Percentiles rank a stretch among this genome's conserved stretches.
phyloP scores from a whole-genome alignment of 2,888 invertebrate genomes.

The Arenicola marina region DNA sequence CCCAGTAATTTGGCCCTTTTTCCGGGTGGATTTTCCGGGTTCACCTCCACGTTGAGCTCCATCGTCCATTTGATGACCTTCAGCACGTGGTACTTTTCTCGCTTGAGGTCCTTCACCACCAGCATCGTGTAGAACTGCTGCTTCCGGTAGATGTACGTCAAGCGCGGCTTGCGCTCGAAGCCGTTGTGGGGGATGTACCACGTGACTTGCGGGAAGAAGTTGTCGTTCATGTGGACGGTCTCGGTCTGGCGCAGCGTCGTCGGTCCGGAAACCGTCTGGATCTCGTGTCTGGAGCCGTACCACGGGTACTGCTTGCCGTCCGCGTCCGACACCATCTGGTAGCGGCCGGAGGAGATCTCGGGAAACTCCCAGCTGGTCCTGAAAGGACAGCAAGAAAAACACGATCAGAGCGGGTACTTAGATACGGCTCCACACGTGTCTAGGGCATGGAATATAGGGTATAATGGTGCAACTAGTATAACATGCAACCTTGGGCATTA shows the following conservation, averaged over 20 bases:
- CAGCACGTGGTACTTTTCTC: conserved; percentile 53
- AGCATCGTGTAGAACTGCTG: conserved; percentile 61
- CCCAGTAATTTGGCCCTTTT: conserved; percentile 44
- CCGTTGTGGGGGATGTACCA: conserved; percentile 58
- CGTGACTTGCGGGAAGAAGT: conserved; percentile 60
- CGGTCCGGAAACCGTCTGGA: conserved; percentile 54
- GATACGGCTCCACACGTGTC: too few species aligned
- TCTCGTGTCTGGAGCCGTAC: conserved; percentile 58
- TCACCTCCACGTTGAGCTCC: conserved; percentile 55
- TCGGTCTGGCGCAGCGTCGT: conserved; percentile 47
- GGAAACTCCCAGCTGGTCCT: conserved; percentile 62
- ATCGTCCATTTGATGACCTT: conserved; percentile 55
- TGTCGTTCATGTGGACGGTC: conserved; percentile 59
- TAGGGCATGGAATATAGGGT: too few species aligned
- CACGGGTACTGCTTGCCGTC: conserved; percentile 61
- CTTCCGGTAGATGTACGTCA: conserved; percentile 56
- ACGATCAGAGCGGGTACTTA: too few species aligned
- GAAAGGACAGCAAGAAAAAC: conserved; percentile 12
- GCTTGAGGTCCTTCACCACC: conserved; percentile 56
- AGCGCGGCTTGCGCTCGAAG: conserved; percentile 50
- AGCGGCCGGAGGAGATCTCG: conserved; percentile 55
- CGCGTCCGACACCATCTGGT: conserved; percentile 60
- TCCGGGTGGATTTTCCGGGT: conserved; percentile 52
- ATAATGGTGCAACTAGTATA: too few species aligned
- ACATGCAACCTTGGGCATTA: too few species aligned